Conservation (phyloP, 2,888 invertebrate species). For the Dorcus hopei region DNA sequence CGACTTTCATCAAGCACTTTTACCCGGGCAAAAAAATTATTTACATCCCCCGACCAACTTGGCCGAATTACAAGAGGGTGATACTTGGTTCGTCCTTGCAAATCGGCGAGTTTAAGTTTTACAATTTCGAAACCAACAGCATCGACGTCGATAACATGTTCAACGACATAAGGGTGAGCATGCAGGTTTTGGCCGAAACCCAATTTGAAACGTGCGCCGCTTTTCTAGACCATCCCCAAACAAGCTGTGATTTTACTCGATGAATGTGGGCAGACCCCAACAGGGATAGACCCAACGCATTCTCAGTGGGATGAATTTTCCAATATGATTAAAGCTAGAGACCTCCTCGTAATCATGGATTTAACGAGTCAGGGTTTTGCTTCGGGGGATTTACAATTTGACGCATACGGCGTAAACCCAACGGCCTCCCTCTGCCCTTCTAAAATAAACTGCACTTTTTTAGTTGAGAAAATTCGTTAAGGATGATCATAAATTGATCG, state of each 20-base stretch:
- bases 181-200: too few relatives aligned
- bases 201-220: too few relatives aligned
- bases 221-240: conserved; percentile 81
- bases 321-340: conserved; percentile 71
- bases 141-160: too few relatives aligned
- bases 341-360: conserved; percentile 91
- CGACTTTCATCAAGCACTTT: conserved; percentile 56
- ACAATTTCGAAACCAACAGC: too few relatives aligned
- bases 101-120: too few relatives aligned
- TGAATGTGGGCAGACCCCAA: conserved; percentile 98
- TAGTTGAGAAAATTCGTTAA: conserved; percentile 61
- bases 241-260: conserved; percentile 87
- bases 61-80: conserved; percentile 67
- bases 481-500: conserved; percentile 81
- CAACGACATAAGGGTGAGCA: too few relatives aligned
- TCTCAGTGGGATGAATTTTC: conserved; percentile 92
- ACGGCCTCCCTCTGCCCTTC: too few relatives aligned
- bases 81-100: too few relatives aligned
- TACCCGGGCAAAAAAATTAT: conserved; percentile 55
- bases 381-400: conserved; percentile 79
- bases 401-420: conserved; percentile 78
- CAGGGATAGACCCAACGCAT: conserved; percentile 85
- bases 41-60: conserved; percentile 64
- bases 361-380: conserved; percentile 99
- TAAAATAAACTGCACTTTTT: background rate